phyloP scores from a whole-genome alignment of 2,888 invertebrate species.

The Lochmaea crataegi region DNA sequence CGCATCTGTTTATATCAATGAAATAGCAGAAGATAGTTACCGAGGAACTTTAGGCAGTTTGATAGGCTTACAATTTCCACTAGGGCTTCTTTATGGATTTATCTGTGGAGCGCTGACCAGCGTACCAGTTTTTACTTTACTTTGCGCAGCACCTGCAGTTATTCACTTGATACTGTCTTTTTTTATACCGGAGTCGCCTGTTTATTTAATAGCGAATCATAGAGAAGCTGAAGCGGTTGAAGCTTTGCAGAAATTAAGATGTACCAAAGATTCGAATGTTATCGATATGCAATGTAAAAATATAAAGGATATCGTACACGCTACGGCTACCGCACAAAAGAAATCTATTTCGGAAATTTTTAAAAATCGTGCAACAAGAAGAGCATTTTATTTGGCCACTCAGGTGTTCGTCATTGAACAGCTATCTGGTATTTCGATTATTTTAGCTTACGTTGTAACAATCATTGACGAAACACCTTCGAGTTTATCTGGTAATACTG shows the following conservation, averaged over 20 bases:
- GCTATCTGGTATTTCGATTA: slow-evolving; percentile 81
- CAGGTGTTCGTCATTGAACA: slow-evolving; percentile 86
- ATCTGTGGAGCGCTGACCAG: neutral
- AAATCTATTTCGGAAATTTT: slow-evolving; percentile 19
- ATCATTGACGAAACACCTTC: slow-evolving; percentile 77
- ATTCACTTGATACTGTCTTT: slow-evolving; percentile 27
- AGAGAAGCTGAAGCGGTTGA: slow-evolving; percentile 13
- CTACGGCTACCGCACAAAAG: slow-evolving; percentile 61
- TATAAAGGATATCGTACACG: slow-evolving; percentile 70
- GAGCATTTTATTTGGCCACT: slow-evolving; percentile 76
- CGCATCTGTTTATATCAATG: slow-evolving; percentile 85
- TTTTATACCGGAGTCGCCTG: slow-evolving; percentile 44
- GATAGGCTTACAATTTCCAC: neutral
- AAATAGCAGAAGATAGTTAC: slow-evolving; percentile 82
- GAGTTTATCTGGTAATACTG: slow-evolving; percentile 70
- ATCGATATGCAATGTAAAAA: slow-evolving; percentile 21
- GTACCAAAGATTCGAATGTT: neutral
- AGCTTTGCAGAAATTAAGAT: slow-evolving; percentile 23
- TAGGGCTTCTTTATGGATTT: neutral
- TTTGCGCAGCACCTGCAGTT: slow-evolving; percentile 34
- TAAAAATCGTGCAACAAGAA: slow-evolving; percentile 24
- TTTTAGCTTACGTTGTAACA: slow-evolving; percentile 78
- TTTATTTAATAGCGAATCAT: slow-evolving; percentile 36
- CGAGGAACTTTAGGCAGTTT: slow-evolving; percentile 73
- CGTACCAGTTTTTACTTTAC: neutral